Base-by-base conservation (phyloP, 2,888 invertebrate species). In the Chymomyza amoena region DNA sequence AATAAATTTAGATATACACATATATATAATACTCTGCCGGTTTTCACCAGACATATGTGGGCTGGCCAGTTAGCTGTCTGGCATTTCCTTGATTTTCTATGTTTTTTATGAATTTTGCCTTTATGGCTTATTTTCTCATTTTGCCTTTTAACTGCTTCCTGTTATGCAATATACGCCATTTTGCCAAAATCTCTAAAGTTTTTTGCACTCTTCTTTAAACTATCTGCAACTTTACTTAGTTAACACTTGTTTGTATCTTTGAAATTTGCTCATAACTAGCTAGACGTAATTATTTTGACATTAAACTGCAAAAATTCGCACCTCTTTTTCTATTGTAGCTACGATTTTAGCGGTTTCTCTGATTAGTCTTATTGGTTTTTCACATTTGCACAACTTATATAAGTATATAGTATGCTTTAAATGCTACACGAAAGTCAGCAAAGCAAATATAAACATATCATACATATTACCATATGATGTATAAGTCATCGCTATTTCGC, bases 251-350 rank as follows among this genome's bases (percentile, higher is more conserved):
- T 32, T 50, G 28, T 54, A 15, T 54, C 50, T 68, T 72, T 60
- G 50, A 61, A 61, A 71, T 60, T 72, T n/a, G 39, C 57, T 45
- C 45, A 25, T 66, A n/a, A 16, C 54, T n/a, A 9, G 9, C 59
- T 25, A 20, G 6, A 45, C 32, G 52, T 18, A 25, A 72, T 64
- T 76, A 77, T 85, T 76, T 79, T 85, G 72, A 70, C 80, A 78
- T 69, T 15, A 72, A 70, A 79, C 79, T 76, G 82, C 56, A 66
- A 82, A 72, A 72, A 87, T 81, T 84, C 66, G 80, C 84, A 87
- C 87, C 71, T 83, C 64, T n/a, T 66, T 52, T 61, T 60, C 59
- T 32, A 52, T 64, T 63, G 64, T 15, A n/a, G 13, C 54, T 39
- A 56, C 54, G 36, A 50, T 45, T 56, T 54, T 54, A 62, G 59